Conservation (phyloP, 64 coral and sea anemone genomes). For the Anthopleura sola region DNA sequence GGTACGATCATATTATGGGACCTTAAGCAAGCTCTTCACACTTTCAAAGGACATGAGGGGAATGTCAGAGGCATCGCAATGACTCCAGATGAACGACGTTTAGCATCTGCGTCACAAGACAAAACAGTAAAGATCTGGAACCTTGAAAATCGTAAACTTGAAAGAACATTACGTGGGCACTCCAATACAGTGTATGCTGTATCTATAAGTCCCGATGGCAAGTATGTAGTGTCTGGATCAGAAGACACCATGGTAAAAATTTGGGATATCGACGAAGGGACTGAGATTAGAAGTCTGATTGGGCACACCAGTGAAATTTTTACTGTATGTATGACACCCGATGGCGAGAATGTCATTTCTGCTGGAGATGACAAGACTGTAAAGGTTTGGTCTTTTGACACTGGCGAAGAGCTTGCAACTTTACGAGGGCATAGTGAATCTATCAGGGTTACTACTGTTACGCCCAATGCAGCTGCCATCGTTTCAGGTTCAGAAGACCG, state of each 20-base stretch:
- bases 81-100: conserved; percentile 33
- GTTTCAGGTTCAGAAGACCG: conserved; percentile 54
- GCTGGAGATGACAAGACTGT: conserved; percentile 30
- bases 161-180: conserved; percentile 39
- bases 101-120: conserved; percentile 45
- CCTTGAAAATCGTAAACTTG: neutral
- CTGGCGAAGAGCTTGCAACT: conserved; percentile 22
- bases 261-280: conserved; percentile 42
- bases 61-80: conserved; percentile 45
- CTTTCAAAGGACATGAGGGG: conserved; percentile 28
- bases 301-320: conserved; percentile 54
- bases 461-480: conserved; percentile 7
- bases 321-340: conserved; percentile 38
- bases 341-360: conserved; percentile 37
- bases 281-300: conserved; percentile 31
- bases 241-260: conserved; percentile 44
- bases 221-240: conserved; percentile 36
- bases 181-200: conserved; percentile 42
- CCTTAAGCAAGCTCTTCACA: conserved; percentile 7
- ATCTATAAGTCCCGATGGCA: conserved; percentile 18
- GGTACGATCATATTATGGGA: conserved; percentile 50
- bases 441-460: conserved; percentile 38
- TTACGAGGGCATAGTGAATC: conserved; percentile 56
- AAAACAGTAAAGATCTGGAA: conserved; percentile 49
- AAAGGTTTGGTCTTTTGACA: conserved; percentile 35